Conservation (phyloP, 2,888 invertebrate genomes). For the Muschampia plurimacula region DNA sequence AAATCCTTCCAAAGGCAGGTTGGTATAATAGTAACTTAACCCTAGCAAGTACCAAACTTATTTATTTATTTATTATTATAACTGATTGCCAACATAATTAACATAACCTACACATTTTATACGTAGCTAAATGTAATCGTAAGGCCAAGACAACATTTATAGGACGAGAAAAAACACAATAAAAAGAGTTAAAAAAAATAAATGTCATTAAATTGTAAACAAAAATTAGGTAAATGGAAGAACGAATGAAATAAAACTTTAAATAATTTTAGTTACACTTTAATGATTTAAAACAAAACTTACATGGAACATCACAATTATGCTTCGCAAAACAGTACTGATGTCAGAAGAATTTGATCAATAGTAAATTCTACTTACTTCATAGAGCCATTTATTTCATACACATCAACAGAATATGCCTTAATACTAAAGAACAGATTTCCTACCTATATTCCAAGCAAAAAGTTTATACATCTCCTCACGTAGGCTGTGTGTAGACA, state of each 20-base stretch:
- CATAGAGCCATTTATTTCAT: conserved; percentile 40
- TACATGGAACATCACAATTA: conserved; percentile 86
- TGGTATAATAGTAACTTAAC: too few relatives aligned
- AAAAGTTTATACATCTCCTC: conserved; percentile 10
- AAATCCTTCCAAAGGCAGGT: too few relatives aligned
- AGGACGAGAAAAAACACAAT: too few relatives aligned
- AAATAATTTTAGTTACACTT: conserved; percentile 67
- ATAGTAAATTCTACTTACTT: conserved; percentile 53
- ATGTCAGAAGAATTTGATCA: conserved; percentile 61
- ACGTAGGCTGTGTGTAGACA: conserved; percentile 6
- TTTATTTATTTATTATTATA: too few relatives aligned
- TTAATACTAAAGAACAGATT: conserved; percentile 62
- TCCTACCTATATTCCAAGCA: conserved; percentile 63
- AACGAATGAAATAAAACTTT: conserved; percentile 16
- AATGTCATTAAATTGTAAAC: too few relatives aligned
- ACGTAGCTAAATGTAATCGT: too few relatives aligned
- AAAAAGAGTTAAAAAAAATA: too few relatives aligned
- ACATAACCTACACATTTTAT: too few relatives aligned
- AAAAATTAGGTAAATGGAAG: not conserved
- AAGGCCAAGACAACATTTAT: too few relatives aligned
- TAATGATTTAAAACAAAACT: conserved; percentile 71
- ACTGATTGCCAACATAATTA: too few relatives aligned
- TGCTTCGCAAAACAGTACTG: conserved; percentile 83
- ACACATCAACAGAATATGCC: conserved; percentile 58
- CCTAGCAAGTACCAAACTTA: too few relatives aligned